A percentile compares a stretch with the other conserved stretches of the same genome.
These are phyloP conservation scores for Archips crataeganus DNA, from an alignment of 2,888 invertebrate species.

Conservation along the genomic window DNA sequence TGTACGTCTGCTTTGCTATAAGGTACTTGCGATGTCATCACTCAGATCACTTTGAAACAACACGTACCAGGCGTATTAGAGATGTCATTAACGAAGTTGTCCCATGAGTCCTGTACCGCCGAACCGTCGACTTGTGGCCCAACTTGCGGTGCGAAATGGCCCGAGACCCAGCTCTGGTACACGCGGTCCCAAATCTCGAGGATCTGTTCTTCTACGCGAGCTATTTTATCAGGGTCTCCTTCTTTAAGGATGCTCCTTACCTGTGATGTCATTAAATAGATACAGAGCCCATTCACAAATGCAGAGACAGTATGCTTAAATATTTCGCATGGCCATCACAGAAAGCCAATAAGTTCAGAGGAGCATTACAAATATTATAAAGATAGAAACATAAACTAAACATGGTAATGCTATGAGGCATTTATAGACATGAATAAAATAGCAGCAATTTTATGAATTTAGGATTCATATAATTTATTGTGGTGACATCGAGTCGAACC, in stretches of 20 bases:
- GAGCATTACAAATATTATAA: slow-evolving; percentile 3
- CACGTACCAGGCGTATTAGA: slow-evolving; percentile 90
- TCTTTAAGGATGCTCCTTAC: slow-evolving; percentile 92
- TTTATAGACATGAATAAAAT: too few relatives aligned
- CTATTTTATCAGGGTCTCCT: slow-evolving; percentile 92
- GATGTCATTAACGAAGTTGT: slow-evolving; percentile 89
- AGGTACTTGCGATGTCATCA: too few relatives aligned
- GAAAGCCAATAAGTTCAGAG: too few relatives aligned
- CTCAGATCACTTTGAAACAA: neutral
- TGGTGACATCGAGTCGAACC: neutral
- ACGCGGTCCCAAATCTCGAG: slow-evolving; percentile 97
- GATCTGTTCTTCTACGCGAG: slow-evolving; percentile 94
- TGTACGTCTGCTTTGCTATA: too few relatives aligned
- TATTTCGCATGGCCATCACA: too few relatives aligned
- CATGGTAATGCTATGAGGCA: too few relatives aligned
- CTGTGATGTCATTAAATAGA: slow-evolving; percentile 64
- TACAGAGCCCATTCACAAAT: neutral
- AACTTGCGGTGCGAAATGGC: slow-evolving; percentile 78
- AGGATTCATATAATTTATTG: neutral
- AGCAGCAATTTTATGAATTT: too few relatives aligned
- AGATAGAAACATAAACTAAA: too few relatives aligned
- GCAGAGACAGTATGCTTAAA: too few relatives aligned
- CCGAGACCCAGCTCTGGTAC: slow-evolving; percentile 96
- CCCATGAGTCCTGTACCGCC: slow-evolving; percentile 91
- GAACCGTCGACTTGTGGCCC: slow-evolving; percentile 91